These are phyloP conservation scores for Syrmaticus mikado DNA, from an alignment of 2,113 vertebrate species.

Conservation along the genomic window DNA sequence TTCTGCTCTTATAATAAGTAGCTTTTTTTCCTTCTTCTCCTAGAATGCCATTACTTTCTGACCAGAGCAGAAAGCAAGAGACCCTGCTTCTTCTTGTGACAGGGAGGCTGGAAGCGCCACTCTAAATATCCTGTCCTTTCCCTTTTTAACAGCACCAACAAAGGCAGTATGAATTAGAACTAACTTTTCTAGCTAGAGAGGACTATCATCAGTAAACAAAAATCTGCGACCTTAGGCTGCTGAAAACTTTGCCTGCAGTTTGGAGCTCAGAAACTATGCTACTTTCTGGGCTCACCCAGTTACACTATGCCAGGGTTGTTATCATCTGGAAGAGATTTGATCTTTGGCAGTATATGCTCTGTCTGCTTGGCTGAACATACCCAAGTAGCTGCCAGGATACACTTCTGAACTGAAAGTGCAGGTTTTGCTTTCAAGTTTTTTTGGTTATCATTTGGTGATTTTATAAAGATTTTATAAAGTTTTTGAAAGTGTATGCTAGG, in stretches of 20 bases:
- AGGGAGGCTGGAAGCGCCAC: neutral
- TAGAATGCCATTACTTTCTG: neutral
- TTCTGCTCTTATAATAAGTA: neutral
- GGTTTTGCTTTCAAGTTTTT: neutral
- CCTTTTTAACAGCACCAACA: neutral
- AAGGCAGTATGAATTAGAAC: neutral
- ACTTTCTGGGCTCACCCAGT: neutral
- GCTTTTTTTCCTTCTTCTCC: neutral
- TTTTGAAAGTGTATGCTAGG: neutral
- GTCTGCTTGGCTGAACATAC: neutral
- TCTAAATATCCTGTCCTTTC: neutral
- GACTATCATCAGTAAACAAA: neutral
- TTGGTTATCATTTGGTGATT: neutral
- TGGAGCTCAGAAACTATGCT: neutral
- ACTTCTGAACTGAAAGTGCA: neutral
- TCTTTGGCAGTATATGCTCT: neutral
- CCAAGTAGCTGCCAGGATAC: neutral
- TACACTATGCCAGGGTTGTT: neutral
- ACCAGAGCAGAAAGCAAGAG: neutral
- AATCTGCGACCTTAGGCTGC: neutral
- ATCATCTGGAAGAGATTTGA: neutral
- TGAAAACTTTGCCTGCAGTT: neutral
- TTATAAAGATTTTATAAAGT: neutral
- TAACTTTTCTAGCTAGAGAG: neutral
- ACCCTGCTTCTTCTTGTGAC: neutral